Percentiles rank a stretch among this genome's conserved stretches.
These are phyloP conservation scores for Diarsia rubi DNA, from an alignment of 2,888 invertebrate genomes.

Conservation along the genomic window DNA sequence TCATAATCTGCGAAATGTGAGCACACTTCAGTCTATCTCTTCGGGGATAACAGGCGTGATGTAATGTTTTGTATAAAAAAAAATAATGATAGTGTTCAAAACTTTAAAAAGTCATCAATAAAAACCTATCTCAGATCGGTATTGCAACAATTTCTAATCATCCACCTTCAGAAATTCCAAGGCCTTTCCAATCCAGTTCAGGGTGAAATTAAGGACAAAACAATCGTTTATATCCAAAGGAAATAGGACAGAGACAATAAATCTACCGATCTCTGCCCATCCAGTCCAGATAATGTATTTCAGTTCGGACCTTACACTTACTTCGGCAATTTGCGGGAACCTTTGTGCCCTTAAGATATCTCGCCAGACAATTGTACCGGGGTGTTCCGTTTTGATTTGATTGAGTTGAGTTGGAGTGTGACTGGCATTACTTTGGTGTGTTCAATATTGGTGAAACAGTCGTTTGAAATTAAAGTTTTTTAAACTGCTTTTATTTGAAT, in stretches of 20 bases:
- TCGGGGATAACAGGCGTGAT: too few relatives aligned
- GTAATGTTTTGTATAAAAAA: not conserved
- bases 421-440: constrained; percentile 58
- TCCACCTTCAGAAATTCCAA: constrained; percentile 54
- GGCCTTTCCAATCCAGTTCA: constrained; percentile 52
- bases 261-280: constrained; percentile 84
- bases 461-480: not conserved
- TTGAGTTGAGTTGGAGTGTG: constrained; percentile 67
- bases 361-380: constrained; percentile 88
- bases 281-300: constrained; percentile 90
- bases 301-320: constrained; percentile 90
- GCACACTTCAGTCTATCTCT: too few relatives aligned
- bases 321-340: constrained; percentile 90
- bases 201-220: constrained; percentile 70
- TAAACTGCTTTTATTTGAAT: not conserved
- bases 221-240: constrained; percentile 74
- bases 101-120: not conserved
- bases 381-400: constrained; percentile 73
- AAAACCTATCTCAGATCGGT: not conserved
- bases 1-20: too few relatives aligned
- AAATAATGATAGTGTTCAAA: not conserved
- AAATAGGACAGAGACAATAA: constrained; percentile 86
- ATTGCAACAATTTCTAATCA: constrained; percentile 58
- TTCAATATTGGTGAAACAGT: not conserved
- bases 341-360: constrained; percentile 91